These are phyloP conservation scores for Cnemophilus loriae DNA, from an alignment of 2,113 vertebrate species.

Conservation along the genomic window DNA sequence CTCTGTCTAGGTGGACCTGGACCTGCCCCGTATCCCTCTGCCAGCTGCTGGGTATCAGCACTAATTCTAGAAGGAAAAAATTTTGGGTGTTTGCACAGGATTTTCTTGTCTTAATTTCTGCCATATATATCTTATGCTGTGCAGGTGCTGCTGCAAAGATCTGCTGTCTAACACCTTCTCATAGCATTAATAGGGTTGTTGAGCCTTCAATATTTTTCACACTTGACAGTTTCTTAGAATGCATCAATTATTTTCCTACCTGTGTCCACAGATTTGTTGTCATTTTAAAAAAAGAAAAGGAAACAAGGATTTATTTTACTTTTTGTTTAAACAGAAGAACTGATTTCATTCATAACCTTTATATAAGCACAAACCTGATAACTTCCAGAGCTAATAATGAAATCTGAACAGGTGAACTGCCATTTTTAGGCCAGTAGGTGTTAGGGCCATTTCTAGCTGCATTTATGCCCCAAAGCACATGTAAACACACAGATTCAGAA, in stretches of 20 bases:
- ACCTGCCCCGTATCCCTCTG: neutral
- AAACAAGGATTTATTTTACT: neutral
- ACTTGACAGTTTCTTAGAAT: neutral
- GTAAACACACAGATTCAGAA: neutral
- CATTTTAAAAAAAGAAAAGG: neutral
- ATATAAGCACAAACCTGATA: neutral
- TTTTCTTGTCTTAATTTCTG: neutral
- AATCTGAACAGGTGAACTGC: neutral
- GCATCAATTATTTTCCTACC: slow-evolving; percentile 17
- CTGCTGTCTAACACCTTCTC: neutral
- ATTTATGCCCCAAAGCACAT: neutral
- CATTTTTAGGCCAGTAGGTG: neutral
- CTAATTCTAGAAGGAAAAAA: neutral
- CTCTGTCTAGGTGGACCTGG: neutral
- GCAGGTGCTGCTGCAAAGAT: neutral
- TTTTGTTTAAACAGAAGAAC: neutral
- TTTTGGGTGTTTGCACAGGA: neutral
- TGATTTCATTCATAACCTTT: neutral
- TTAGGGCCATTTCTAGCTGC: neutral
- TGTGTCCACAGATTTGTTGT: neutral
- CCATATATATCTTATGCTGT: neutral
- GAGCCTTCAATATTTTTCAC: neutral
- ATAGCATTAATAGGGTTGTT: neutral
- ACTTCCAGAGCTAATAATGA: neutral
- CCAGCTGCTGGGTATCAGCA: neutral